Conservation (phyloP, 2,797 vertebrate species). For the Chelidonichthys spinosus region DNA sequence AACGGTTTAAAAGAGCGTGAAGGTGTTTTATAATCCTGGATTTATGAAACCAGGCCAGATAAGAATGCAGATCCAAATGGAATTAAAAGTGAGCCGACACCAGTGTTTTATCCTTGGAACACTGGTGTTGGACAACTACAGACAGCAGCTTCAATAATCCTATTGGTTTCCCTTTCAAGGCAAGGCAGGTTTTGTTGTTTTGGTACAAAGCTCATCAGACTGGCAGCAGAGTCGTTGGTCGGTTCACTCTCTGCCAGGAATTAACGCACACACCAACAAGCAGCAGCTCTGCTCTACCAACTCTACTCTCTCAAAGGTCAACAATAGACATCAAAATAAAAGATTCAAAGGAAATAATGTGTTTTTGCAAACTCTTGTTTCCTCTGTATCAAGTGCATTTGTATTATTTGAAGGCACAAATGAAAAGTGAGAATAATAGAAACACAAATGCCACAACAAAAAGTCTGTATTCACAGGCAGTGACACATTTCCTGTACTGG, state of each 20-base stretch:
- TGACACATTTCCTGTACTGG: constrained; percentile 8
- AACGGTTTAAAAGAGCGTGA: constrained; percentile 20
- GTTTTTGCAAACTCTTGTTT: background rate
- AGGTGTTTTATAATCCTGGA: constrained; percentile 41
- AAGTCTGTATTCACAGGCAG: background rate
- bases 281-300: background rate
- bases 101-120: constrained; percentile 40
- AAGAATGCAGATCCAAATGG: constrained; percentile 5
- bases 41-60: constrained; percentile 37
- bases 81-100: constrained; percentile 31
- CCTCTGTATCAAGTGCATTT: background rate
- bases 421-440: background rate
- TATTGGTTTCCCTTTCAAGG: constrained; percentile 23
- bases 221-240: constrained; percentile 26
- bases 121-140: constrained; percentile 23
- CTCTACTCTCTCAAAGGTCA: constrained; percentile 11
- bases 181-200: constrained; percentile 24
- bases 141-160: constrained; percentile 45
- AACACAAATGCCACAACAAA: constrained; percentile 5
- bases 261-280: constrained; percentile 10
- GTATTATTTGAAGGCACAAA: constrained; percentile 5
- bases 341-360: background rate
- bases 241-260: constrained; percentile 32
- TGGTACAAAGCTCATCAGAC: constrained; percentile 44
- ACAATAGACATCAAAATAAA: constrained; percentile 3